Base-by-base conservation (phyloP, 2,797 vertebrate genomes). In the Acanthiza pusilla region DNA sequence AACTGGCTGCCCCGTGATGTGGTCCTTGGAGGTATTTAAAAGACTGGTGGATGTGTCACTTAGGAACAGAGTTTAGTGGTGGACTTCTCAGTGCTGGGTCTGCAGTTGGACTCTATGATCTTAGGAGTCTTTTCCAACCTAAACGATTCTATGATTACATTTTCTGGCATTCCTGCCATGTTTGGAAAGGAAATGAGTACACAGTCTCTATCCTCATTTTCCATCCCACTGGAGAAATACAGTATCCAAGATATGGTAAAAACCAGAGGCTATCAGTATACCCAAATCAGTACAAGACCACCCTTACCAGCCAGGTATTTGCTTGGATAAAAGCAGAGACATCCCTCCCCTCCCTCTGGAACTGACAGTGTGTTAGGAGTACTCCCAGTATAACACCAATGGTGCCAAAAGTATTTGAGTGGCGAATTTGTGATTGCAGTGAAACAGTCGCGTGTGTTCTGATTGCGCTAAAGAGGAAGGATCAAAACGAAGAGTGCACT, bases 71-170 rank as follows among this genome's bases (percentile, higher is more conserved):
- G 17, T 65, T 65, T 36, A 36, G 27, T n/a, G 36, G 11, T 51
- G 30, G 22, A 20, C 45, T 15, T 65, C 16, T 32, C 45, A n/a
- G 40, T 50, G 13, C 8, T 40, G 50, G 29, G 5, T 60, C 29
- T 54, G 10, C 2, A 29, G 42, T 21, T 57, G 57, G 20, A 36
- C 13, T n/a, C 0, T 0, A 23, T 60, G 4, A 42, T 42, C 57
- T 60, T 26, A 48, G 32, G 29, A 26, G 22, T 60, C 55, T 74
- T 70, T 74, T 70, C 26, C n/a, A 70, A 55, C 47, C 23, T 30
- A 21, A 51, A 34, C 40, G 15, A 53, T 55, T 82, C 38, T n/a
- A 0, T 42, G 36, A 40, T 65, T 55, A 11, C 2, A 1, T 73
- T 86, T 61, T 11, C 15, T 78, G 42, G 13, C 17, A 21, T 57